A percentile compares a stretch with the other conserved stretches of the same genome.
phyloP scores from a whole-genome alignment of 2,113 vertebrate genomes.

The Alethe diademata region DNA sequence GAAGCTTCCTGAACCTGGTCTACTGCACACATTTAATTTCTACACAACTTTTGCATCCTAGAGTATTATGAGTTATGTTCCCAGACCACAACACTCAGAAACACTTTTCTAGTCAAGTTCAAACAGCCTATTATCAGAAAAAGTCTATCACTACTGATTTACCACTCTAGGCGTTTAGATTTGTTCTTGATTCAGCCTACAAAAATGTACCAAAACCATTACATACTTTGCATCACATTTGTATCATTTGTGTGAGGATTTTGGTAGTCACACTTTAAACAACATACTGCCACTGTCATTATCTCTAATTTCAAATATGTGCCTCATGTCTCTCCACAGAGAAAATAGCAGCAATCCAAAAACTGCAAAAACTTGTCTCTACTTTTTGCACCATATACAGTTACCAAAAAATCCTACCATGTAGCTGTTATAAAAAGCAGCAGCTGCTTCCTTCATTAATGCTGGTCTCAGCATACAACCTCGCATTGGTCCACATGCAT shows the following conservation, averaged over 20 bases:
- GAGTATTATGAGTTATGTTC: not conserved
- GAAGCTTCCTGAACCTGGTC: not conserved
- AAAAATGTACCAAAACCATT: not conserved
- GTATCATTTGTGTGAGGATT: not conserved
- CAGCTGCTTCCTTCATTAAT: not conserved
- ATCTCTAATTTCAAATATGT: not conserved
- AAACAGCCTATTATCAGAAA: not conserved
- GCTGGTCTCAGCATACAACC: not conserved
- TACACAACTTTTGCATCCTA: not conserved
- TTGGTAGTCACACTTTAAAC: not conserved
- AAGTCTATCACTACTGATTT: not conserved
- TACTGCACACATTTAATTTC: not conserved
- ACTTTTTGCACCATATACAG: not conserved
- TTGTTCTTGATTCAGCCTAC: not conserved
- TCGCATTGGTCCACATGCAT: rapidly evolving
- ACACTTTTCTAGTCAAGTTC: not conserved
- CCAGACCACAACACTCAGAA: not conserved
- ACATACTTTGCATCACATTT: not conserved
- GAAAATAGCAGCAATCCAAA: not conserved
- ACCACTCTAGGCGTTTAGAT: not conserved
- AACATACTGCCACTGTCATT: not conserved
- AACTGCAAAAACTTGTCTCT: not conserved
- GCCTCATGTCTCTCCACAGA: not conserved
- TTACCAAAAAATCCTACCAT: not conserved
- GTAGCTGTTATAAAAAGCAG: not conserved